These are phyloP conservation scores for Pleuronectes platessa DNA, from an alignment of 2,113 vertebrate species.

Conservation along the genomic window DNA sequence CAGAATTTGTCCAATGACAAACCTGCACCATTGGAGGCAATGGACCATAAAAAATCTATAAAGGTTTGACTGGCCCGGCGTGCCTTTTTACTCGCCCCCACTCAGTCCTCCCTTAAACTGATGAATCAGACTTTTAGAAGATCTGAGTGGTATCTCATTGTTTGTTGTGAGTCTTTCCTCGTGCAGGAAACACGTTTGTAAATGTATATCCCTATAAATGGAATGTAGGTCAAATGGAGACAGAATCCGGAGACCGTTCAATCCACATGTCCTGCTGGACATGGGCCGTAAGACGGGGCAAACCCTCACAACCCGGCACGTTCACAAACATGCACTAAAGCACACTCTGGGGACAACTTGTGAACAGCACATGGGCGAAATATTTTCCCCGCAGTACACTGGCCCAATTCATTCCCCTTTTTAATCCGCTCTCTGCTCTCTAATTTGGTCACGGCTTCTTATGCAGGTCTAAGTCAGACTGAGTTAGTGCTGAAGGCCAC, in stretches of 20 bases:
- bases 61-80: neutral
- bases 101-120: neutral
- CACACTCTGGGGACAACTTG: slow-evolving; percentile 62
- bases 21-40: neutral
- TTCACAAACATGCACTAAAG: slow-evolving; percentile 62
- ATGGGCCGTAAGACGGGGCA: slow-evolving; percentile 22
- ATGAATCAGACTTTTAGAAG: neutral
- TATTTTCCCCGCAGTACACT: slow-evolving; percentile 76
- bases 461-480: slow-evolving; percentile 58
- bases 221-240: neutral
- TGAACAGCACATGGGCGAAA: slow-evolving; percentile 72
- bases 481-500: slow-evolving; percentile 33
- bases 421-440: slow-evolving; percentile 80
- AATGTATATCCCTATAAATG: neutral
- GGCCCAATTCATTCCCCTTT: slow-evolving; percentile 78
- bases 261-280: neutral
- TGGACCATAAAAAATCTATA: neutral
- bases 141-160: neutral
- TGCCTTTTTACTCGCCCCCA: neutral
- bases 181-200: neutral
- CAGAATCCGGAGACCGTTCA: neutral
- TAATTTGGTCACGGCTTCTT: slow-evolving; percentile 67
- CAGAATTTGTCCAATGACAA: neutral
- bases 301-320: slow-evolving; percentile 43
- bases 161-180: neutral